phyloP scores from a whole-genome alignment of 2,113 vertebrate species.

The Erythrolamprus reginae region DNA sequence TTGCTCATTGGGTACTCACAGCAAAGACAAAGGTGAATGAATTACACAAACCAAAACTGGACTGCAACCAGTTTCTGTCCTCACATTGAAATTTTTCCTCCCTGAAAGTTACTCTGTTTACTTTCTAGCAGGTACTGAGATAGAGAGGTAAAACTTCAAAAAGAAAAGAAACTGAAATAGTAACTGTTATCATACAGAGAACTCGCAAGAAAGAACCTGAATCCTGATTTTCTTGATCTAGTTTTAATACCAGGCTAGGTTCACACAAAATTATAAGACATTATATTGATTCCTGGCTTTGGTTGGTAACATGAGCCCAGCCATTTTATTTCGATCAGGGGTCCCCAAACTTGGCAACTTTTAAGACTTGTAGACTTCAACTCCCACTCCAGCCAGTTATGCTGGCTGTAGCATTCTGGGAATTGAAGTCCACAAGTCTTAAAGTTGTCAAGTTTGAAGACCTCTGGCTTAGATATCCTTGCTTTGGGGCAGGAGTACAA shows the following conservation, averaged over 20 bases:
- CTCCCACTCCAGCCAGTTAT: too few species aligned
- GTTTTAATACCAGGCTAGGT: not conserved
- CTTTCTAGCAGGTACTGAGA: not conserved
- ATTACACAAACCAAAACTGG: not conserved
- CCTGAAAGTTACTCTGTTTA: not conserved
- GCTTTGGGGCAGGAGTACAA: not conserved
- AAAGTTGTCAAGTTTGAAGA: too few species aligned
- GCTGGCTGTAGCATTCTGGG: too few species aligned
- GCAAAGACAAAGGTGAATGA: slow-evolving; percentile 7
- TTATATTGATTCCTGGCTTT: not conserved
- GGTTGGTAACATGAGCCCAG: not conserved
- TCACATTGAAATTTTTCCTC: not conserved
- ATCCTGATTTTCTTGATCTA: not conserved
- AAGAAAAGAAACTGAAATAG: not conserved
- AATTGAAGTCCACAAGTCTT: too few species aligned
- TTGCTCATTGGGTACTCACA: not conserved
- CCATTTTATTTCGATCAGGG: not conserved
- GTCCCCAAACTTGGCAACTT: too few species aligned
- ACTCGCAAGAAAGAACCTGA: not conserved
- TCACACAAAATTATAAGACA: not conserved
- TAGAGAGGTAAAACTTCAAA: not conserved
- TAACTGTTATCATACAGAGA: not conserved
- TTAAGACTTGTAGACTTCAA: too few species aligned
- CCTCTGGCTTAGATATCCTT: not conserved
- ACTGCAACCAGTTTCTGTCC: not conserved